Percentiles rank a stretch among this genome's conserved stretches.
Conservation (phyloP, 1,140 invertebrate species). For the Zaprionus africanus region DNA sequence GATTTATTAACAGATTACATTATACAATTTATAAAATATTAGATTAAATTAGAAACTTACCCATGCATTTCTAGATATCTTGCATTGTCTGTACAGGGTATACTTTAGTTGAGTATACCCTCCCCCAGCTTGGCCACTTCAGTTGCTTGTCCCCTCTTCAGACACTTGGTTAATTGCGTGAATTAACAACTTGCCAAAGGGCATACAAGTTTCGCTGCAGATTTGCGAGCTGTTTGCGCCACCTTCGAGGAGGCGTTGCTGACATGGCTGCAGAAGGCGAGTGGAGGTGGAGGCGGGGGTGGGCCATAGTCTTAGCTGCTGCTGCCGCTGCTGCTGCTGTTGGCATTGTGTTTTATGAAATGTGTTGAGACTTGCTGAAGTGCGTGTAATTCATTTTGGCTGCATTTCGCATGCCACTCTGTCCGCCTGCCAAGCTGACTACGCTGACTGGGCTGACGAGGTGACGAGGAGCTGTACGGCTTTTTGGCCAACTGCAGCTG, state of each 20-base stretch:
- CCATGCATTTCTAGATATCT: neutral
- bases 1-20: too few species aligned
- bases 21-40: too few species aligned
- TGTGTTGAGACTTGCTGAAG: constrained; percentile 69
- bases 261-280: neutral
- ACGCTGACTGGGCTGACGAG: constrained; percentile 35
- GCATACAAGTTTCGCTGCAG: constrained; percentile 52
- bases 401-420: constrained; percentile 46
- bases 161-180: constrained; percentile 14
- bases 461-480: constrained; percentile 42
- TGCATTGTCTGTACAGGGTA: neutral
- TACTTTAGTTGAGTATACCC: neutral
- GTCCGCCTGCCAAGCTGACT: constrained; percentile 30
- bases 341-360: constrained; percentile 53
- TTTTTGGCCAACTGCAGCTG: constrained; percentile 51
- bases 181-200: constrained; percentile 46
- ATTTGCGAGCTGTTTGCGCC: constrained; percentile 18
- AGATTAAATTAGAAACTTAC: too few species aligned
- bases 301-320: constrained; percentile 24
- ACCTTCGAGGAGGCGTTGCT: constrained; percentile 26
- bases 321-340: constrained; percentile 37
- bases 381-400: constrained; percentile 76
- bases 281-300: neutral
- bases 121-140: neutral
- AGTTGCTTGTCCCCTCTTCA: neutral